Evolutionary conservation across 2,888 invertebrate genomes (phyloP).

Genomic region (Ichneumoninae sp.): DNA sequence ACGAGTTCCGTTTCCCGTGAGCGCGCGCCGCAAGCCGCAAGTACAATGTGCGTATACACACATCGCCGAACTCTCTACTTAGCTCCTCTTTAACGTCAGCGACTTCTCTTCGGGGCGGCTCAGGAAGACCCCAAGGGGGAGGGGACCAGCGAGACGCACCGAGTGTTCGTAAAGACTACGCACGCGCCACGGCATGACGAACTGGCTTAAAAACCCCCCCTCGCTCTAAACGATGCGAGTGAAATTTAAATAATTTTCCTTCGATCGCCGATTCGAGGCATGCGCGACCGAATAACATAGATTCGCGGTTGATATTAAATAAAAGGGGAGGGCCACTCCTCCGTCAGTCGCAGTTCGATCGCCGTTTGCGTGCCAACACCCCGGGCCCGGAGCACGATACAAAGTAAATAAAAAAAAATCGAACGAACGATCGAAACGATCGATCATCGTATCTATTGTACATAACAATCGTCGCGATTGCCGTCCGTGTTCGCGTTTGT

Average conservation of each 20-base stretch:
- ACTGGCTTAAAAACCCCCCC: constrained; percentile 63
- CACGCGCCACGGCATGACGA: constrained; percentile 57
- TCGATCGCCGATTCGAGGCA: constrained; percentile 82
- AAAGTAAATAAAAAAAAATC: not conserved
- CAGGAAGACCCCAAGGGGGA: constrained; percentile 39
- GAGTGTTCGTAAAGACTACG: constrained; percentile 38
- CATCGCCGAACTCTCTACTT: constrained; percentile 55
- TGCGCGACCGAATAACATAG: constrained; percentile 84
- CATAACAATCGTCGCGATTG: constrained; percentile 36
- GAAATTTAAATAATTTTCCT: constrained; percentile 84
- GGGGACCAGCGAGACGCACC: constrained; percentile 30
- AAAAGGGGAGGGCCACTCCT: constrained; percentile 84
- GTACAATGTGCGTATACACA: constrained; percentile 73
- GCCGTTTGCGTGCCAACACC: constrained; percentile 80
- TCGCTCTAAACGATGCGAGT: constrained; percentile 74
- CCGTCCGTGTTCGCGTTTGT: constrained; percentile 36
- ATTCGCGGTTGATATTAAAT: constrained; percentile 82
- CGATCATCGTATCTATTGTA: constrained; percentile 63
- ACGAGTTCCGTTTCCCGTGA: constrained; percentile 83
- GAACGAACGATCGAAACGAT: constrained; percentile 63
- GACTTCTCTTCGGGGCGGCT: constrained; percentile 55
- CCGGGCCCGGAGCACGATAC: constrained; percentile 69
- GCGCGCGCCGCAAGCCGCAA: constrained; percentile 77
- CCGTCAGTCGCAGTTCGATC: constrained; percentile 84
- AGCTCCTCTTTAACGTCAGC: constrained; percentile 18